Conservation (phyloP, 2,888 invertebrate species). For the Deroplatys truncata region DNA sequence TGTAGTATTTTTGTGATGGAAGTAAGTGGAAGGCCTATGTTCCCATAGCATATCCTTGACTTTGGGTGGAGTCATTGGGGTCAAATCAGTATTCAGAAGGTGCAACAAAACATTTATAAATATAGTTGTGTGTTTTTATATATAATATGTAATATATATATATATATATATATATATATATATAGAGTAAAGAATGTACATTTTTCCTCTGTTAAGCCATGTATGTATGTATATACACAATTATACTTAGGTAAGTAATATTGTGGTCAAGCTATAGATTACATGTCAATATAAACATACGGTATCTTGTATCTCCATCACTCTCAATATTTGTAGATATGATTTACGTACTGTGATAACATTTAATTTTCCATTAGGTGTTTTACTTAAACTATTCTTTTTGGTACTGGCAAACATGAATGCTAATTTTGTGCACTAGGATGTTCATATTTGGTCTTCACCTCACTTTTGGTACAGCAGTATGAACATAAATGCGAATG, state of each 20-base stretch:
- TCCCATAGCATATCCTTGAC: conserved; percentile 6
- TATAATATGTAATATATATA: conserved; percentile 3
- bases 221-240: conserved; percentile 2
- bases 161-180: conserved; percentile 9
- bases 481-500: background rate
- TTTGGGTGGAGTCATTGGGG: conserved; percentile 1
- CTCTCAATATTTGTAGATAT: background rate
- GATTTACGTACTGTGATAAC: background rate
- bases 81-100: conserved; percentile 5
- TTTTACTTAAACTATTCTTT: background rate
- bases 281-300: background rate
- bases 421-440: background rate
- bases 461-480: background rate
- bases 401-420: background rate
- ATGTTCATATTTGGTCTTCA: background rate
- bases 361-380: no score
- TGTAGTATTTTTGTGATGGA: background rate
- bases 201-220: conserved; percentile 6
- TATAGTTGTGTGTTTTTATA: conserved; percentile 8
- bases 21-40: background rate
- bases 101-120: conserved; percentile 6
- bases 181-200: conserved; percentile 5
- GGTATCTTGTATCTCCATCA: background rate
- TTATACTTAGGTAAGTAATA: background rate
- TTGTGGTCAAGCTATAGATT: conserved; percentile 1